phyloP scores from a whole-genome alignment of 2,888 invertebrate species.

The Argyresthia goedartella region DNA sequence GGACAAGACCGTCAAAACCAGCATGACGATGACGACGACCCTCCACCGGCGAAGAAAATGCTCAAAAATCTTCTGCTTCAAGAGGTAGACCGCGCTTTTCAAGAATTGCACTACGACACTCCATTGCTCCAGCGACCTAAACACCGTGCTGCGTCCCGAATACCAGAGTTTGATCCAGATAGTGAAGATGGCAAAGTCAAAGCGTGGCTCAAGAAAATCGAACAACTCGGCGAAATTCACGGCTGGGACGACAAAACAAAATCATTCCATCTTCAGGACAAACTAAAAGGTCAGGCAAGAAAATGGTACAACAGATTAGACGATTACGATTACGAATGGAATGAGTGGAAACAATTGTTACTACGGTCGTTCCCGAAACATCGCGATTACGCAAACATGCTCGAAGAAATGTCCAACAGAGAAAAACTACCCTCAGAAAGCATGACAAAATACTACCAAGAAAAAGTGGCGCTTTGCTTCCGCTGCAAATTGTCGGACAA shows the following conservation, averaged over 20 bases:
- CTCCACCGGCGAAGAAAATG: background rate
- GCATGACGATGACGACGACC: background rate
- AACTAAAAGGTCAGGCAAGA: conserved; percentile 17
- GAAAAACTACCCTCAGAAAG: conserved; percentile 14
- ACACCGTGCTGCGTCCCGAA: conserved; percentile 4
- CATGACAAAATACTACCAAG: conserved; percentile 23
- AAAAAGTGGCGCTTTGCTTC: conserved; percentile 20
- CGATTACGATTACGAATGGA: conserved; percentile 18
- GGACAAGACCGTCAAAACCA: no score
- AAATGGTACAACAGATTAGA: conserved; percentile 18
- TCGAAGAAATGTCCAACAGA: conserved; percentile 17
- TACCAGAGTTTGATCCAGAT: conserved; percentile 13
- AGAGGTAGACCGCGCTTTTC: background rate
- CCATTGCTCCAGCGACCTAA: background rate
- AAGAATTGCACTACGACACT: background rate
- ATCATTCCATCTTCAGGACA: conserved; percentile 12
- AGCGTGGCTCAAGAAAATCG: conserved; percentile 15
- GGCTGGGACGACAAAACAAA: conserved; percentile 15
- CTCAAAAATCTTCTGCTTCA: background rate
- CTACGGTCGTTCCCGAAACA: background rate
- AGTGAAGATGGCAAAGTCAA: conserved; percentile 10
- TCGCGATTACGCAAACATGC: conserved; percentile 14
- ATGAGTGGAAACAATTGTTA: conserved; percentile 19
- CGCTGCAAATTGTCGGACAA: conserved; percentile 17
- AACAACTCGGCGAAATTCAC: conserved; percentile 15